Conservation (phyloP, 2,888 invertebrate genomes). For the Aleiodes alternator region DNA sequence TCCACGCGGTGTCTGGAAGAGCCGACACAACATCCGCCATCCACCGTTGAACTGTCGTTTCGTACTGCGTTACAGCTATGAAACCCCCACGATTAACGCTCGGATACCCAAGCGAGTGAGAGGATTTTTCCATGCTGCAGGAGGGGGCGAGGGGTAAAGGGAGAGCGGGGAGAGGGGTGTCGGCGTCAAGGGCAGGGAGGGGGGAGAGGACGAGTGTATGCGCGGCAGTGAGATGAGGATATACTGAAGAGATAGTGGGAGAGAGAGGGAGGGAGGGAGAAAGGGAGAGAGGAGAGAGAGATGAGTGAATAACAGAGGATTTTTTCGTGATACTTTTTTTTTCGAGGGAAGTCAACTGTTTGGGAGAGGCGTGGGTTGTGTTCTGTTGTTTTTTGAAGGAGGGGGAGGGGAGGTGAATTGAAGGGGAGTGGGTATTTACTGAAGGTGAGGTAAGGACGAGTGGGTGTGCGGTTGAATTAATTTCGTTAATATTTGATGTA, state of each 20-base stretch:
- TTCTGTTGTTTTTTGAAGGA: no score
- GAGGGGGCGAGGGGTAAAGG: conserved; percentile 43
- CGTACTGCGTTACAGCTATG: conserved; percentile 45
- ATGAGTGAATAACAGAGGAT: conserved; percentile 24
- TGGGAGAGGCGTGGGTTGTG: no score
- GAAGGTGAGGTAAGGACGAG: no score
- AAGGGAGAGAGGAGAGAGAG: not conserved
- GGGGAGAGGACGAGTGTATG: conserved; percentile 37
- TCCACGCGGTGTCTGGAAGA: conserved; percentile 36
- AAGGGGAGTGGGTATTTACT: not conserved
- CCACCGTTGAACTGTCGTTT: conserved; percentile 69
- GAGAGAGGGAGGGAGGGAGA: not conserved
- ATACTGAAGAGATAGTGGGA: conserved; percentile 5
- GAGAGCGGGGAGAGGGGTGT: conserved; percentile 35
- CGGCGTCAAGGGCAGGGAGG: conserved; percentile 40
- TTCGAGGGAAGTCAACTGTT: no score
- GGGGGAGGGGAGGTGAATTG: not conserved
- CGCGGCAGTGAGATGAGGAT: conserved; percentile 51
- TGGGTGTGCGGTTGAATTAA: no score
- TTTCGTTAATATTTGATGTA: no score
- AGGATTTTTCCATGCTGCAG: conserved; percentile 52
- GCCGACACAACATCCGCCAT: conserved; percentile 62
- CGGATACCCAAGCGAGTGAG: conserved; percentile 37
- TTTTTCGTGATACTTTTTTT: not conserved
- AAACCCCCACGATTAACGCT: conserved; percentile 42